Base-by-base conservation (phyloP, 2,797 vertebrate species). In the Acanthurus lineatus region DNA sequence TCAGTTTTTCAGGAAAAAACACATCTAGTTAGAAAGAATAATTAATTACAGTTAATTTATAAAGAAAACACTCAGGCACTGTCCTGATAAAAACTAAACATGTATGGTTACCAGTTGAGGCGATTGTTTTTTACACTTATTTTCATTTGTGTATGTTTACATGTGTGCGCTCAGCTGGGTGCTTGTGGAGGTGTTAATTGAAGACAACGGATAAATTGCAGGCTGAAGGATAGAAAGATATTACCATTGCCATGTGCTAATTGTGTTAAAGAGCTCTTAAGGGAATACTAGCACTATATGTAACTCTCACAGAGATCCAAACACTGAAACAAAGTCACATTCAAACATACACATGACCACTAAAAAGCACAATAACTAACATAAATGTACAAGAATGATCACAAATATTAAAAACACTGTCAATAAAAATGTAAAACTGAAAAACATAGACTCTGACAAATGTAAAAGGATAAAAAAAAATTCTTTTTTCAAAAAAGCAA, bases 111-210 rank as follows among this genome's bases (percentile, higher is more conserved):
- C 19, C 3, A 76, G n/a, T 38, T 45, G n/a, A 47, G 22, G 16
- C 40, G 25, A 9, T 45, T 32, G 52, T 53, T 62, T 28, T 14
- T 10, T 20, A 10, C 6, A 12, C 1, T 63, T 17, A 58, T 45
- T 52, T 53, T 69, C 9, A 40, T 32, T 51, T 47, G 48, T 63
- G n/a, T 67, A 4, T 58, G 20, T 75, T 71, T 73, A 48, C 49
- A n/a, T 45, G 64, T 32, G 38, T 4, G 67, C 40, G 51, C 62
- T 70, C 81, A 73, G 75, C 77, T 71, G 80, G 78, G 66, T 3
- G 4, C 64, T 66, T 38, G 8, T 20, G 40, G 81, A 91, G 74
- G 90, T 91, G 90, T 85, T 82, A 93, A 93, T 89, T 92, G 67
- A 81, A 70, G 60, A 47, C 57, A 63, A 70, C 70, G 81, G 62